Base-by-base conservation (phyloP, 2,797 vertebrate species). In the Crocodylus rhombifer region DNA sequence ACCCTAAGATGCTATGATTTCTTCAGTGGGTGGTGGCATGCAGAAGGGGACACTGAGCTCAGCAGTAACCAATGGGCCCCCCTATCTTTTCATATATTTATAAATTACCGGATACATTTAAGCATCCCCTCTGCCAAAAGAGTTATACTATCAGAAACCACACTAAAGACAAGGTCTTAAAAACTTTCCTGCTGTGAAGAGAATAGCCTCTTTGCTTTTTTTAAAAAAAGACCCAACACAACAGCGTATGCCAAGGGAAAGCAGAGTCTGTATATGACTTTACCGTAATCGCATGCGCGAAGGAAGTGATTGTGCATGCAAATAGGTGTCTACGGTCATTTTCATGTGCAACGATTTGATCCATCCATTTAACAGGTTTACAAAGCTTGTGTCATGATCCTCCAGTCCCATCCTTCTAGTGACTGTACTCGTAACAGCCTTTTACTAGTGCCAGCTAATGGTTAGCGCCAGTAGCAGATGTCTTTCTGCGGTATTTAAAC, bases 321-420 rank as follows among this genome's bases (percentile, higher is more conserved):
- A 65, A 56, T 0, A n/a, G 20, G 25, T 61, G 30, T 56, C 4
- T 13, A 11, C 55, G 42, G n/a, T 1, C 79, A 10, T 62, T 51
- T 69, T 26, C 63, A 36, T 0, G 0, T 78, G 26, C 62, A 16
- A n/a, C n/a, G 26, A 28, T 14, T 28, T 64, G 81, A 57, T 42
- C 51, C 23, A 36, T 2, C 0, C 8, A 23, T 81, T 80, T 79
- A 77, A 56, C 4, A 55, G 87, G n/a, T 75, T 88, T 36, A 79
- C n/a, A n/a, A 65, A 30, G 18, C 13, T 51, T 14, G 63, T 0
- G 0, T 15, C 62, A 9, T 51, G 42, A 5, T 1, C 15, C 77
- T 58, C 51, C 63, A 15, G 65, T 12, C 88, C 67, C 58, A 86
- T 78, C 33, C 60, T 78, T 84, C 57, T 86, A 8, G 4, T 0